Base-by-base conservation (phyloP, 2,888 invertebrate genomes). In the Matsumyia berberina region DNA sequence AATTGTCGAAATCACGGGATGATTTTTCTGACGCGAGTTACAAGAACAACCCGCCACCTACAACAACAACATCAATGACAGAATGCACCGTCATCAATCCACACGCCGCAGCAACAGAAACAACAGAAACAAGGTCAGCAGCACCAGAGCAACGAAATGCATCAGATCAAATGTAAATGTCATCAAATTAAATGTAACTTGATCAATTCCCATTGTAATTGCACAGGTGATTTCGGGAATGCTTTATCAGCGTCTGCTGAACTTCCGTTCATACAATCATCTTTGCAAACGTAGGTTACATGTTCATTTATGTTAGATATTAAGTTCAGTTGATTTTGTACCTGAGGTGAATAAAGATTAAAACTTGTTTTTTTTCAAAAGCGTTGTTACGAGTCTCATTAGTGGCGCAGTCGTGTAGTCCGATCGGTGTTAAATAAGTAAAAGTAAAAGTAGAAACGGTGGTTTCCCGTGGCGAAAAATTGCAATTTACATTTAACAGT, bases 161-260 rank as follows among this genome's bases (percentile, higher is more conserved):
- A 39, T 24, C n/a, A n/a, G n/a, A n/a, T n/a, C n/a, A n/a, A n/a
- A n/a, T n/a, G n/a, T n/a, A n/a, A n/a, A 19, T 37, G 12, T 12
- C 42, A 42, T 42, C 42, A 42, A 42, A 9, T 55, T 8, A 42
- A 42, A 42, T 15, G 33, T 55, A 6, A 55, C 35, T 15, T 24
- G 1, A 55, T 53, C 8, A 53, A 33, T 31, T 49, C 24, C 49
- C 9, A 49, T 49, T 53, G 57, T 57, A 37, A 57, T 57, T 24
- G 35, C 57, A 57, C 37, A 12, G 37, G 37, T 57, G 57, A 58
- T 39, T 58, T 39, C 55, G 29, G 1, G 2, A 39, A 24, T 24
- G 24, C 39, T 58, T 58, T 58, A 39, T 39, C 24, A 58, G 58
- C 58, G 58, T 39, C 58, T 58, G 58, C 39, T 58, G 58, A 58